Conservation (phyloP, 1,140 invertebrate species). For the Sarcophaga bullata region DNA sequence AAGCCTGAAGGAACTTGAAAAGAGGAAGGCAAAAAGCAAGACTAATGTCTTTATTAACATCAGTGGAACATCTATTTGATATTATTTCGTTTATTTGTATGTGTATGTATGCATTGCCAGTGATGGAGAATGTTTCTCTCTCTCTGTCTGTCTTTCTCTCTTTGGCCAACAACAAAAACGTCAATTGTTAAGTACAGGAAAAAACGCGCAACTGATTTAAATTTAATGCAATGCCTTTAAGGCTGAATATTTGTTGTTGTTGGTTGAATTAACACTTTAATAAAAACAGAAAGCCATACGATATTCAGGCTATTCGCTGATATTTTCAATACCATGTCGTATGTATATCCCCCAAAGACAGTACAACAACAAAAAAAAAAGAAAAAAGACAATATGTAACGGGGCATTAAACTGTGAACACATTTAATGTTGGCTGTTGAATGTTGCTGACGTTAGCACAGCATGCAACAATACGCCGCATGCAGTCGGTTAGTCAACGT, state of each 20-base stretch:
- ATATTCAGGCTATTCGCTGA: neutral
- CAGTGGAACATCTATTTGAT: neutral
- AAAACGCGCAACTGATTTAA: neutral
- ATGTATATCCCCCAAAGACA: too few relatives aligned
- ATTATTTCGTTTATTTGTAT: neutral
- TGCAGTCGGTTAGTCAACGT: conserved; percentile 8
- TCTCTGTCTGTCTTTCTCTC: neutral
- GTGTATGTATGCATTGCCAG: neutral
- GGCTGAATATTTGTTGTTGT: neutral
- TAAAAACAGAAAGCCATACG: neutral
- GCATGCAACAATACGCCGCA: neutral
- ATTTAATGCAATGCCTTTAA: conserved; percentile 10
- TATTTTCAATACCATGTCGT: too few relatives aligned
- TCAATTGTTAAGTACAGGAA: conserved; percentile 5
- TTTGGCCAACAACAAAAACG: neutral
- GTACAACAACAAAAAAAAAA: too few relatives aligned
- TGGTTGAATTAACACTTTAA: neutral
- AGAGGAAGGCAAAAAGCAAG: neutral
- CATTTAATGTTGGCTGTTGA: neutral
- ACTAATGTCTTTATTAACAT: conserved; percentile 15
- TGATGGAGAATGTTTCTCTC: neutral
- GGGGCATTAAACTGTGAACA: neutral
- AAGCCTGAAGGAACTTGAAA: neutral
- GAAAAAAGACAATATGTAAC: too few relatives aligned
- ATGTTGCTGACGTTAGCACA: conserved; percentile 21